Evolutionary conservation across 2,113 vertebrate genomes (phyloP).

Genomic region (Hylia prasina): DNA sequence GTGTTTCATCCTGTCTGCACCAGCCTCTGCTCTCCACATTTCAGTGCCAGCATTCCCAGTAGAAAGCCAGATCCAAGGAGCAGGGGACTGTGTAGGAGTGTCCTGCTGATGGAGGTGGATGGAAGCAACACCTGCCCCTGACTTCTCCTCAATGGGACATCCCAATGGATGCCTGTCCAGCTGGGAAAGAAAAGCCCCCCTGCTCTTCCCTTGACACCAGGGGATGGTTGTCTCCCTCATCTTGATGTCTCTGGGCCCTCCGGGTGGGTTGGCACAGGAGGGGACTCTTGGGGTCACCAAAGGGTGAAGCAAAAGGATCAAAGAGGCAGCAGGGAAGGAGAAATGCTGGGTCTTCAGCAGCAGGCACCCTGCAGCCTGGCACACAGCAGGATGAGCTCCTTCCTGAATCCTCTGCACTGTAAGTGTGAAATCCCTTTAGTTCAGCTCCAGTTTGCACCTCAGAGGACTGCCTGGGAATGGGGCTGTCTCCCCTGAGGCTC

Average conservation of each 20-base stretch:
- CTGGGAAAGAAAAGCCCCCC: not conserved
- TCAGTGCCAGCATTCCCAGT: not conserved
- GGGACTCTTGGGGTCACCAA: not conserved
- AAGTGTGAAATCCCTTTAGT: constrained; percentile 30
- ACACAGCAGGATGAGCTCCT: not conserved
- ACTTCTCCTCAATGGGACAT: not conserved
- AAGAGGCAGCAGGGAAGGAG: not conserved
- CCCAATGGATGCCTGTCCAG: not conserved
- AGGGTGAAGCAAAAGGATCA: not conserved
- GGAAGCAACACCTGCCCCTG: not conserved
- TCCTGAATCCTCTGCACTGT: not conserved
- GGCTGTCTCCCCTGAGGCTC: not conserved
- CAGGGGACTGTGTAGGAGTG: rapidly evolving
- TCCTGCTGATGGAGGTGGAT: not conserved
- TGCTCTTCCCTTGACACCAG: not conserved
- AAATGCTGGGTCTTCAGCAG: not conserved
- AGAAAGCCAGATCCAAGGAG: not conserved
- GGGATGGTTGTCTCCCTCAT: not conserved
- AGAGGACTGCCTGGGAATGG: not conserved
- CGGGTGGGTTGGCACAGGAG: not conserved
- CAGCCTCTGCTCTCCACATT: not conserved
- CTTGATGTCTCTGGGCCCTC: not conserved
- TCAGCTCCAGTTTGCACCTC: not conserved
- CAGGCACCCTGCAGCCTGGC: not conserved
- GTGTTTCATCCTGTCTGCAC: not conserved